Conservation (phyloP, 1,140 invertebrate species). For the Drosophila sturtevanti region DNA sequence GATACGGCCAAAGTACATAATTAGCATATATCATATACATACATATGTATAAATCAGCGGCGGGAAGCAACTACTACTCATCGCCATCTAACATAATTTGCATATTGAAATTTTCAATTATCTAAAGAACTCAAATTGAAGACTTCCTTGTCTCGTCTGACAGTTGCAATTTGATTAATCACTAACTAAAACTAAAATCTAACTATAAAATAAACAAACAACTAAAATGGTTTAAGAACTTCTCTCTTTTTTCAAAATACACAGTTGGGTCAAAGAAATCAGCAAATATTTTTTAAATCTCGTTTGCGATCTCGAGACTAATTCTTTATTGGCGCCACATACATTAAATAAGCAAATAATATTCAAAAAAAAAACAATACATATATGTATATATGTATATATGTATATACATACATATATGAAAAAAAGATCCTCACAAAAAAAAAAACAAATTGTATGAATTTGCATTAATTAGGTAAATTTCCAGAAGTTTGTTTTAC, state of each 20-base stretch:
- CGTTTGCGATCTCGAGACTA: not conserved
- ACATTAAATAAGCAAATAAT: constrained; percentile 9
- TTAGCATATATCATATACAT: not conserved
- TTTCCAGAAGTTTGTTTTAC: not conserved
- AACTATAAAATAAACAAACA: no score
- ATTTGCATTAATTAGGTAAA: not conserved
- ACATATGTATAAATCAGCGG: not conserved
- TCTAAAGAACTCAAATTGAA: not conserved
- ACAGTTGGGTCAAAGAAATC: not conserved
- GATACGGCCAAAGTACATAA: not conserved
- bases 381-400: no score
- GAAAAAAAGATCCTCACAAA: not conserved
- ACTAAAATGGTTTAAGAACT: not conserved
- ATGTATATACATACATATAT: no score
- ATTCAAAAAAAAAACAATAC: not conserved
- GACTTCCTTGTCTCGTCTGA: not conserved
- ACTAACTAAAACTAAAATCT: not conserved
- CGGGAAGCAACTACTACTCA: not conserved
- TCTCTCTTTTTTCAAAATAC: not conserved
- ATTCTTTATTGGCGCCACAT: not conserved
- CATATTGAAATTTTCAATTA: constrained; percentile 1
- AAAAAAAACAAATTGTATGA: not conserved
- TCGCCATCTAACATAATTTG: not conserved
- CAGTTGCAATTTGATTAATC: not conserved
- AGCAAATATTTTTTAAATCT: not conserved